Percentiles rank a stretch among this genome's conserved stretches.
These are phyloP conservation scores for Melospiza georgiana DNA, from an alignment of 2,113 vertebrate genomes.

Conservation along the genomic window DNA sequence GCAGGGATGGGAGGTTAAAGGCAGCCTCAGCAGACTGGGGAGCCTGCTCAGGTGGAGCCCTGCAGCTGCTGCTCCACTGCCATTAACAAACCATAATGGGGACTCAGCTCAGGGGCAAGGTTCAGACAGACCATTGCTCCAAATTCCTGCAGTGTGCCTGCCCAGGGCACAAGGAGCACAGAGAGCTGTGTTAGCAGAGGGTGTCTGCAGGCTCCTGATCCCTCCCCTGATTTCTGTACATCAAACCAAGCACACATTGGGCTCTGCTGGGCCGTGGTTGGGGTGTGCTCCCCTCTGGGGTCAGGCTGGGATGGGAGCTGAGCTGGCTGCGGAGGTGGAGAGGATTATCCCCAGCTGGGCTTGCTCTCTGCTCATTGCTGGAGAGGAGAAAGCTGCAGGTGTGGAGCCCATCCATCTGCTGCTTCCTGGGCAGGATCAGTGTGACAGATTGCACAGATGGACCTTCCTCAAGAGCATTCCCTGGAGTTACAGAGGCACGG, in stretches of 20 bases:
- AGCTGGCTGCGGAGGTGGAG: not conserved
- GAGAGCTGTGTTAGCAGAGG: not conserved
- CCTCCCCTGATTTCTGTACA: accelerated
- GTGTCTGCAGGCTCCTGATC: not conserved
- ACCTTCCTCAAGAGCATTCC: not conserved
- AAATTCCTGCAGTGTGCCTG: not conserved
- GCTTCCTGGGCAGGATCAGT: not conserved
- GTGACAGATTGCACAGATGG: not conserved
- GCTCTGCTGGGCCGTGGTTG: not conserved
- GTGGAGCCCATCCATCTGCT: not conserved
- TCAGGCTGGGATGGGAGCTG: not conserved
- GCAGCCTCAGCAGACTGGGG: not conserved
- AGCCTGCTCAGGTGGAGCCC: not conserved
- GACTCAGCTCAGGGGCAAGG: not conserved
- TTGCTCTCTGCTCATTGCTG: not conserved
- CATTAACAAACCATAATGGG: not conserved
- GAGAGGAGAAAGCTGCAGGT: not conserved
- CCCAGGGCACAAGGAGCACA: not conserved
- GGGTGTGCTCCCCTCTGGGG: not conserved
- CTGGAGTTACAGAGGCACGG: not conserved
- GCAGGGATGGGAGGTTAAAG: not conserved
- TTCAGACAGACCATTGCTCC: not conserved
- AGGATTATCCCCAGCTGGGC: not conserved
- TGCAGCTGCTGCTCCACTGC: not conserved
- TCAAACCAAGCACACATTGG: not conserved